Evolutionary conservation across 2,888 invertebrate genomes (phyloP), one percentile per base, ranked within the genome.

Genomic region (Lycia hirtaria): DNA sequence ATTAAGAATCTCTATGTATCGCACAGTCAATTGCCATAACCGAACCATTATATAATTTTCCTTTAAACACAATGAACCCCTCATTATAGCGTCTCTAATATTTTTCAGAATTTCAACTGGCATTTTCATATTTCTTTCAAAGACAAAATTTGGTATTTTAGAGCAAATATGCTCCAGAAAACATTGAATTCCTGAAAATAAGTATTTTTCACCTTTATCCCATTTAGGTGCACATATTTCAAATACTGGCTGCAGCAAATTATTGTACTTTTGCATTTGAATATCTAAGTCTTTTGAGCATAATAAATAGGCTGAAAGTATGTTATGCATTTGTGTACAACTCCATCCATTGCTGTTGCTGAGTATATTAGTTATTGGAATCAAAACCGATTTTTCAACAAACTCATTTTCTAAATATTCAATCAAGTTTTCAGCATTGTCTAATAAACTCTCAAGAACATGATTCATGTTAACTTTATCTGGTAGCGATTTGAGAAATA

Each of bases 381-480:
- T 19, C n/a, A 51, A 10, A 26, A 56, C n/a, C 1, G 30, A 30
- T 4, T 33, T 38, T 56, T 56, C 56, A 17, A 56, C 50, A 24
- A 56, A 56, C 3, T 56, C 32, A 0, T 6, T 10, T 4, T 56
- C 33, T 45, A 56, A 38, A 49, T 51, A 40, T 56, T 40, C 45
- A 26, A 56, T 51, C 0, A 44, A n/a, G 12, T 44, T 28, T 32
- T 20, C 7, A 14, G 56, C 32, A 24, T 35, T n/a, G 0, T 14
- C 10, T 24, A 38, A 9, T 3, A 52, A 9, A 26, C 2, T 2
- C 3, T 26, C 33, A 0, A 50, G 30, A 19, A 20, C 14, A 3
- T 19, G 0, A 2, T 37, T 10, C 7, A 30, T 10, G 12, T 14
- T 33, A 30, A 24, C 24, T 9, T 30, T 5, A 1, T 14, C 12